Percentiles rank a stretch among this genome's conserved stretches.
Conservation (phyloP, 2,797 vertebrate genomes). For the Merluccius polli region DNA sequence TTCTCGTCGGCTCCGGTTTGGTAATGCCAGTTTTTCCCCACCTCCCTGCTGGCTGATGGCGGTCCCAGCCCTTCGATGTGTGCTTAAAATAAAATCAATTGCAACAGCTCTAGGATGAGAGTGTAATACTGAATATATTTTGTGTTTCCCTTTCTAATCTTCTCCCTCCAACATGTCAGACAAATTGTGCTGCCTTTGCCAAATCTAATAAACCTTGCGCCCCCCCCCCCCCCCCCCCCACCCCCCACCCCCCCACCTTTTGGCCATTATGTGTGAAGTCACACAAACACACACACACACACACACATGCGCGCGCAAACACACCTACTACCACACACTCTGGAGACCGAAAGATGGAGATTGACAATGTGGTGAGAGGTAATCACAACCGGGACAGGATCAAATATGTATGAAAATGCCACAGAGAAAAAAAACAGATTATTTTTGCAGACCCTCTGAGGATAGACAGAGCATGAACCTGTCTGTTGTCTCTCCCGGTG, state of each 20-base stretch:
- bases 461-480: conserved; percentile 52
- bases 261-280: not conserved
- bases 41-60: conserved; percentile 58
- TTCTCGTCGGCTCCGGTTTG: conserved; percentile 53
- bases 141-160: conserved; percentile 68
- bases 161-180: conserved; percentile 70
- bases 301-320: conserved; percentile 11
- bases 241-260: conserved; percentile 21
- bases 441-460: conserved; percentile 37
- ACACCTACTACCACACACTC: conserved; percentile 17
- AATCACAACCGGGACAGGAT: conserved; percentile 63
- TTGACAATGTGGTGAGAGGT: conserved; percentile 54
- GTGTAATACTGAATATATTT: conserved; percentile 71
- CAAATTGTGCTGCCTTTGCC: conserved; percentile 70
- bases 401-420: conserved; percentile 67
- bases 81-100: conserved; percentile 66
- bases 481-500: conserved; percentile 40
- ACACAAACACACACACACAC: conserved; percentile 11
- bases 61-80: conserved; percentile 53
- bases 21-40: conserved; percentile 63
- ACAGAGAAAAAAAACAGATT: conserved; percentile 21
- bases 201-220: conserved; percentile 66
- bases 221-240: conserved; percentile 31
- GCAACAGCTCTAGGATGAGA: conserved; percentile 69
- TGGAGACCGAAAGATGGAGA: conserved; percentile 50